These are phyloP conservation scores for Agrotis segetum DNA, from an alignment of 2,888 invertebrate species.

Conservation along the genomic window DNA sequence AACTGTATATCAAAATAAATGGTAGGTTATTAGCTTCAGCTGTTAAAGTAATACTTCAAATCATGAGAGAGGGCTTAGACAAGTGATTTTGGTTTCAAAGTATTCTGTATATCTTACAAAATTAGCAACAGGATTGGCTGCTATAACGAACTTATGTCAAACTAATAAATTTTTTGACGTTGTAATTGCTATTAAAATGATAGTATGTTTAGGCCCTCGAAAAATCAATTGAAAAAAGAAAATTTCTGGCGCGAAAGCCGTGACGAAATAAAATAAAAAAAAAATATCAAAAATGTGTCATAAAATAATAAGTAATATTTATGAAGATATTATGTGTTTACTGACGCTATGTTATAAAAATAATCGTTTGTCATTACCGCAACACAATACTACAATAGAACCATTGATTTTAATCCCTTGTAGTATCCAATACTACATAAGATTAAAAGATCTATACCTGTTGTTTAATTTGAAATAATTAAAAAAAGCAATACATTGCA, in stretches of 20 bases:
- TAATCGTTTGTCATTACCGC: slow-evolving; percentile 2
- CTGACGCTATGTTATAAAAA: slow-evolving; percentile 14
- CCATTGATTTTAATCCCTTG: slow-evolving; percentile 20
- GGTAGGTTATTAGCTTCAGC: not conserved
- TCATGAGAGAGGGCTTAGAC: not conserved
- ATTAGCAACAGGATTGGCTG: not conserved
- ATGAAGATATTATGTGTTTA: slow-evolving; percentile 16
- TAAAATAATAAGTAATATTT: slow-evolving; percentile 15
- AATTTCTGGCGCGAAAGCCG: not conserved
- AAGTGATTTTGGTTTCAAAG: not conserved
- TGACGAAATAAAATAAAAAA: not conserved
- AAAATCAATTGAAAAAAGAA: not conserved
- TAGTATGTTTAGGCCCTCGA: not conserved
- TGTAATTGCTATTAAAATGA: not conserved
- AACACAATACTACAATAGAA: slow-evolving; percentile 3
- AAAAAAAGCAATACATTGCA: slow-evolving; percentile 62
- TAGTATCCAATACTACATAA: slow-evolving; percentile 38
- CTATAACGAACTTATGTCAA: not conserved
- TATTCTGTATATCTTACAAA: not conserved
- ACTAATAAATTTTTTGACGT: not conserved
- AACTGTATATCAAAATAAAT: slow-evolving; percentile 1
- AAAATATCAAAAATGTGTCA: slow-evolving; percentile 31
- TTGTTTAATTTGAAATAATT: slow-evolving; percentile 45
- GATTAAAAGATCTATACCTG: slow-evolving; percentile 25
- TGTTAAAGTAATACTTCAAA: not conserved